Conservation (phyloP, 37 sponge, comb jelly and placozoan genomes). For the Ianthella basta region DNA sequence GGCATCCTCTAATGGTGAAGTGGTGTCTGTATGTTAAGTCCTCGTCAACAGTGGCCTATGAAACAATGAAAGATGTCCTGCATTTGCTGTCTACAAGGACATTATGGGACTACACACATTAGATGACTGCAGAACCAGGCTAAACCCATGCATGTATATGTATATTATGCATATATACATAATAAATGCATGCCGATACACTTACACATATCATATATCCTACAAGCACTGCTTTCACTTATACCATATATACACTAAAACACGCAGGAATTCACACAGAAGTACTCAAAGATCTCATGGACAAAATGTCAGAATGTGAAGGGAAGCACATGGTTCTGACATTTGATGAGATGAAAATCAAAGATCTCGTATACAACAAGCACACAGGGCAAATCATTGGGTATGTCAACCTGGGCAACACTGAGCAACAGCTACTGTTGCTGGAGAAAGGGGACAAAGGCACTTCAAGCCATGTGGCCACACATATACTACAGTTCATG, state of each 20-base stretch:
- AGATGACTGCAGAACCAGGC: constrained; percentile 2
- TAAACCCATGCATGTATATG: background rate
- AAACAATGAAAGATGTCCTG: background rate
- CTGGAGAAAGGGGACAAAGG: background rate
- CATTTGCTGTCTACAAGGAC: constrained; percentile 1
- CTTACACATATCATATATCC: background rate
- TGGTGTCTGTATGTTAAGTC: background rate
- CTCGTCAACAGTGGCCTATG: too few relatives aligned
- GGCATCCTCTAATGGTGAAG: constrained; percentile 11
- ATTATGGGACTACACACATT: background rate
- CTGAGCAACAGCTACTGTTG: background rate
- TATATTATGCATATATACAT: background rate
- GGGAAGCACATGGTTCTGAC: background rate
- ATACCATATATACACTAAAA: too few relatives aligned
- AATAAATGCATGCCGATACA: background rate
- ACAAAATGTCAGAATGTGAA: background rate
- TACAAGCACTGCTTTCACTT: too few relatives aligned
- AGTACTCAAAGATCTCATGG: background rate
- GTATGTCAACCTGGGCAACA: background rate
- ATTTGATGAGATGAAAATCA: too few relatives aligned
- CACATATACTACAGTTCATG: background rate
- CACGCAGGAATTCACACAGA: background rate
- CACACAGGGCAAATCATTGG: background rate
- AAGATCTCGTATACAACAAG: too few relatives aligned
- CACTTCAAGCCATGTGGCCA: background rate